Conservation (phyloP, 2,888 invertebrate species). For the Lasioglossum oenotherae region DNA sequence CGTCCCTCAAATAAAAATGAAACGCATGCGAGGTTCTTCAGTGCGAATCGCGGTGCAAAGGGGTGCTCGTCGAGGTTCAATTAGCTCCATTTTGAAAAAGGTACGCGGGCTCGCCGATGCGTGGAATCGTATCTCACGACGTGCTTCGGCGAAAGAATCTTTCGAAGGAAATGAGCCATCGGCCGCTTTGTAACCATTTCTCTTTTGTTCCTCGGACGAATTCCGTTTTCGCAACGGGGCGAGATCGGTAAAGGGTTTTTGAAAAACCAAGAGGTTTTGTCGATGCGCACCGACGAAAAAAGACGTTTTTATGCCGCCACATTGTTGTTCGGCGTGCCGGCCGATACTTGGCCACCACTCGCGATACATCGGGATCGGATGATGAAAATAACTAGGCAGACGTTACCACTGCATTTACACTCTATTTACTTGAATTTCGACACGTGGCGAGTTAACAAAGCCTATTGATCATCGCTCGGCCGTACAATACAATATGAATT, state of each 20-base stretch:
- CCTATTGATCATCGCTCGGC: conserved; percentile 18
- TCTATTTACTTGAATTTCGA: conserved; percentile 43
- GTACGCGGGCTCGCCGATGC: conserved; percentile 56
- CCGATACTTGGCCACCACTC: conserved; percentile 41
- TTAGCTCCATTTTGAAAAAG: conserved; percentile 55
- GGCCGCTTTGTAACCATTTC: conserved; percentile 66
- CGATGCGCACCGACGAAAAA: conserved; percentile 56
- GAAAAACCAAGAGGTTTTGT: conserved; percentile 41
- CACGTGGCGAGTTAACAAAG: conserved; percentile 49
- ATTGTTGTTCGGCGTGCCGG: conserved; percentile 58
- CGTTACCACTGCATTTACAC: conserved; percentile 25
- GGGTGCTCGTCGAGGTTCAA: conserved; percentile 51
- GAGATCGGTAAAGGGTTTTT: conserved; percentile 67
- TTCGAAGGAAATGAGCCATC: conserved; percentile 75
- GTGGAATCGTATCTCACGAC: conserved; percentile 47
- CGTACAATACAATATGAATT: conserved; percentile 16
- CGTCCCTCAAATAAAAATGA: not conserved
- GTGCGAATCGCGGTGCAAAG: conserved; percentile 37
- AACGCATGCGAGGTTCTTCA: conserved; percentile 24
- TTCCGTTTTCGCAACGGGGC: conserved; percentile 31
- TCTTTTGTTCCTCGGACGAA: conserved; percentile 63
- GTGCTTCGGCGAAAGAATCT: conserved; percentile 63
- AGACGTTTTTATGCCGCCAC: conserved; percentile 63
- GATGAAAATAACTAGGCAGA: conserved; percentile 22
- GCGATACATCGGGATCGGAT: conserved; percentile 38